Evolutionary conservation across 92 coral and sea anemone genomes (phyloP), one percentile per base, ranked within the genome.

Genomic region (Actinernus sp.): DNA sequence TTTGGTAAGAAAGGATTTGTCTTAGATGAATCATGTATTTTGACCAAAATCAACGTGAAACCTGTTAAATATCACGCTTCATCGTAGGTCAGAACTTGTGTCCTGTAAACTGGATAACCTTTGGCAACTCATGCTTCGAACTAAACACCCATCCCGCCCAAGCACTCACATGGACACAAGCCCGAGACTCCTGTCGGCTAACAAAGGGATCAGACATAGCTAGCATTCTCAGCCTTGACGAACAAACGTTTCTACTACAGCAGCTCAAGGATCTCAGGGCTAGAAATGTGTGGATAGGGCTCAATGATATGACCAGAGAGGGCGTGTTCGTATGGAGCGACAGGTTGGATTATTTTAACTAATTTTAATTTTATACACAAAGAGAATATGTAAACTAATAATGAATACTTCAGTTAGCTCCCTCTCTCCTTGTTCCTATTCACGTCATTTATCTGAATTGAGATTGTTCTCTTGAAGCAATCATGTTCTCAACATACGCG

Each of bases 121-220:
- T 82, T 41, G 93, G 91, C 4, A 92, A 91, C 71, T 64, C 68
- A 31, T 95, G 99, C 66, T 92, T 92, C 50, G 88, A 86, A 61
- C 91, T 95, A 55, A 95, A 91, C 52, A 70, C 87, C 10, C 91
- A 86, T 27, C 58, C 79, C 0, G 79, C 77, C 8, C 99, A 84
- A 49, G 58, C 45, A 16, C 61, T 83, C 49, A 44, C 73, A 4
- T 91, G 97, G 97, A 56, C 31, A 33, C 56, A 72, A 28, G 97
- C 99, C 1, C 64, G 81, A 29, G 79, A 71, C 7, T 74, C 92
- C 5, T 95, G 99, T 49, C 54, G 26, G 66, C 68, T 78, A 0
- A 76, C 49, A 12, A 46, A 60, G 21, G 79, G 92, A 5, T 79
- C 96, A 13, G 82, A 92, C 6, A 63, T 95, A 39, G 74, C 77